These are phyloP conservation scores for Tinea pellionella DNA, from an alignment of 2,888 invertebrate species.

Conservation along the genomic window DNA sequence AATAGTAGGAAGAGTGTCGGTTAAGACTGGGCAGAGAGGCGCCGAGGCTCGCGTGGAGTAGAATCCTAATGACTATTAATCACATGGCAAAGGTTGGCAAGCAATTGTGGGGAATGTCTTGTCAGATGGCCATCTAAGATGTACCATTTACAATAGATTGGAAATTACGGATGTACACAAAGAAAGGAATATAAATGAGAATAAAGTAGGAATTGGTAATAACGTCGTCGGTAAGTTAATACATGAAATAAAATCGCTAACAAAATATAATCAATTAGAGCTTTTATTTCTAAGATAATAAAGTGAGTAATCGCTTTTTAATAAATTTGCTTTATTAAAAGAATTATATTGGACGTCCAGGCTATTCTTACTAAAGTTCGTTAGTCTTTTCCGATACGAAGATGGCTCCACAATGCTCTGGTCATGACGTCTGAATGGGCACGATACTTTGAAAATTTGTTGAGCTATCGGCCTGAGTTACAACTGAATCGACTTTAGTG, in stretches of 20 bases:
- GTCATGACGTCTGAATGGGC: constrained; percentile 59
- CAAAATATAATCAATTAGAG: no score
- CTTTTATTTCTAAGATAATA: no score
- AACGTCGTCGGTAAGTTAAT: background rate
- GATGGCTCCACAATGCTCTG: constrained; percentile 47
- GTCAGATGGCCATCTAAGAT: constrained; percentile 8
- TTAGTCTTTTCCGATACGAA: constrained; percentile 14
- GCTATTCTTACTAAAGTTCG: constrained; percentile 3
- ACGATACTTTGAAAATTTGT: constrained; percentile 56
- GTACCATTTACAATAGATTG: constrained; percentile 8
- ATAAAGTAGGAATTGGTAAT: background rate
- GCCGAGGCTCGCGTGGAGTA: constrained; percentile 25
- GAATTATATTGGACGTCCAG: background rate
- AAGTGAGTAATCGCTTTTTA: no score
- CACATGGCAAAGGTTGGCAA: constrained; percentile 27
- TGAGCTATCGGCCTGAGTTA: constrained; percentile 29
- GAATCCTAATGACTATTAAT: constrained; percentile 38
- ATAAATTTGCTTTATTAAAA: background rate
- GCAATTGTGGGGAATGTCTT: background rate
- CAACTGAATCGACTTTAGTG: constrained; percentile 36
- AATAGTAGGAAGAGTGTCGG: constrained; percentile 17
- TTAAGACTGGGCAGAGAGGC: constrained; percentile 19
- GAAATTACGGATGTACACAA: background rate
- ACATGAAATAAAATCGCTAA: background rate
- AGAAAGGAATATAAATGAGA: background rate